phyloP scores from a whole-genome alignment of 2,113 vertebrate genomes.

The Nycticryphes semicollaris region DNA sequence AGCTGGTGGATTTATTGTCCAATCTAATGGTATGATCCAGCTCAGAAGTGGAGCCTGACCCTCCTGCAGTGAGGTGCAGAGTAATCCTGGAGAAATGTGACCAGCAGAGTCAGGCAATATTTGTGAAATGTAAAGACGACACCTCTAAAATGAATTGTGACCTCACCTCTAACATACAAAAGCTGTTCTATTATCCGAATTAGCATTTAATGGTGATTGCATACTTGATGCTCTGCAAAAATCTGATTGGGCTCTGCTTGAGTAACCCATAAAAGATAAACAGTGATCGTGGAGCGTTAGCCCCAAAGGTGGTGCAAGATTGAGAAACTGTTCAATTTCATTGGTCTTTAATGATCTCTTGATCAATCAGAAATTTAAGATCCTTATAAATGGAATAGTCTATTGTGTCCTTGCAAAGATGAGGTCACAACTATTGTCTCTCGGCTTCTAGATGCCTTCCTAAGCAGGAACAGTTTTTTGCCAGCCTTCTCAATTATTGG shows the following conservation, averaged over 20 bases:
- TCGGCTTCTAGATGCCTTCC: background rate
- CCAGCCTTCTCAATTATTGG: background rate
- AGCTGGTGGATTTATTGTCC: background rate
- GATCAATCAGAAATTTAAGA: background rate
- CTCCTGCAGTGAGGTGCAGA: background rate
- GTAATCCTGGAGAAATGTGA: background rate
- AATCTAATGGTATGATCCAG: background rate
- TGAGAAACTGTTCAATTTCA: background rate
- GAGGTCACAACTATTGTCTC: background rate
- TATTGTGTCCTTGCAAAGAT: background rate
- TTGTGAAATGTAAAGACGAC: background rate
- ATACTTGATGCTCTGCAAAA: background rate
- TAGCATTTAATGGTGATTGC: background rate
- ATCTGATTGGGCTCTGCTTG: background rate
- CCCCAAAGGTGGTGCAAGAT: background rate
- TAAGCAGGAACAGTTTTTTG: background rate
- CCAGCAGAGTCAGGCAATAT: background rate
- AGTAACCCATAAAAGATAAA: background rate
- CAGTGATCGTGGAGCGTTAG: background rate
- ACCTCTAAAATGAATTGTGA: background rate
- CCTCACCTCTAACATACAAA: background rate
- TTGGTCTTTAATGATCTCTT: background rate
- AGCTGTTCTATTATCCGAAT: background rate
- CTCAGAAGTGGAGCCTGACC: background rate
- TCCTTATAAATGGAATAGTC: background rate